Base-by-base conservation (phyloP, 2,113 vertebrate genomes). In the Blennius ocellaris region DNA sequence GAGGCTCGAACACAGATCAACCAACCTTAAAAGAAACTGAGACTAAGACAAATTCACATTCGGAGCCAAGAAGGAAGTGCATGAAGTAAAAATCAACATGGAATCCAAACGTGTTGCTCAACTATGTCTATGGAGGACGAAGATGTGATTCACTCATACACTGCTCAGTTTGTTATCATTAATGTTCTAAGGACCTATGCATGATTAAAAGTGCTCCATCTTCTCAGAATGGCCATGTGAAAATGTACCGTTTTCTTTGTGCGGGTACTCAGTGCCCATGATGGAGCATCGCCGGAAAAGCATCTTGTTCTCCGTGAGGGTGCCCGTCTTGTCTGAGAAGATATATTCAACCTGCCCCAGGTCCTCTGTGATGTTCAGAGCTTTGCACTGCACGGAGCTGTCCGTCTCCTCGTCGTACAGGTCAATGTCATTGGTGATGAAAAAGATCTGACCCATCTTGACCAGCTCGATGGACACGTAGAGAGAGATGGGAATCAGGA, bases 241-340 rank as follows among this genome's bases (percentile, higher is more conserved):
- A 30, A 30, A 30, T 30, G 21, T 87, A 98, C 97, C 95, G 0
- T 98, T 98, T n/a, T 96, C 97, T 73, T 95, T 94, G 47, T 99
- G 97, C 11, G 96, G 92, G 89, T 96, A 99, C 69, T 99, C 97
- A 0, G 91, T 90, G 30, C 97, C 97, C 78, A 96, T 95, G 73
- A 99, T 93, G 7, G 95, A 95, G 84, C 97, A 99, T 56, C 96
- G 92, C 21, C 97, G 93, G 90, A 99, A 99, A 70, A 97, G 96
- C 98, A 99, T 99, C 93, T 97, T 98, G 84, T 99, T 99, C 84
- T 99, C 97, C 0, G 97, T 99, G 38, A 99, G 94, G 0, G 97
- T 99, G 69, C 98, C 98, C 0, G 98, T 98, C 92, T 99, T 99
- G 90, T 99, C 97, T 3, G 97, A 97, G 90, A 99, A 99, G 86